Evolutionary conservation across 2,113 vertebrate species (phyloP).

Genomic region (Pluvianellus socialis): DNA sequence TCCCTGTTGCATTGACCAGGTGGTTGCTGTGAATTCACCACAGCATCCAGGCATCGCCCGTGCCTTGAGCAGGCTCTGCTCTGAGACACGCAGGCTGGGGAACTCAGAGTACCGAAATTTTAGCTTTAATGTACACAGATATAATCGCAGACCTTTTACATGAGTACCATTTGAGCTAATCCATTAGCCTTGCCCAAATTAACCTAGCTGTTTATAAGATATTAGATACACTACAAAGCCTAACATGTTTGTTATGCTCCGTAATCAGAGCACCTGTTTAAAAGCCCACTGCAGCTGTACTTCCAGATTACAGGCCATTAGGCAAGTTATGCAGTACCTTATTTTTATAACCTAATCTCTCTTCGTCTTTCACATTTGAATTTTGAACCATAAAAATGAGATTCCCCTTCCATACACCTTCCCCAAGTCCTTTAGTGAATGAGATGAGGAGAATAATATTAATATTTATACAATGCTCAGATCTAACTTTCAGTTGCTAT

Average conservation of each 20-base stretch:
- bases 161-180: slow-evolving; percentile 52
- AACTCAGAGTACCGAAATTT: neutral
- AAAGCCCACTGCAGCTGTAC: slow-evolving; percentile 69
- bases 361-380: slow-evolving; percentile 50
- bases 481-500: slow-evolving; percentile 53
- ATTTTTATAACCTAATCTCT: slow-evolving; percentile 69
- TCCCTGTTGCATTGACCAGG: neutral
- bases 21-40: fast-evolving
- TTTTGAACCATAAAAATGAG: slow-evolving; percentile 65
- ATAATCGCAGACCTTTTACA: slow-evolving; percentile 47
- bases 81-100: neutral
- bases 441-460: slow-evolving; percentile 54
- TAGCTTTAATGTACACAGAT: neutral
- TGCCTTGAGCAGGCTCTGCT: neutral
- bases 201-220: slow-evolving; percentile 68
- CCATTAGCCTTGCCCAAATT: slow-evolving; percentile 71
- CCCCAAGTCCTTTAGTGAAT: slow-evolving; percentile 19
- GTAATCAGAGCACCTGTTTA: slow-evolving; percentile 74
- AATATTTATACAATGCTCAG: slow-evolving; percentile 59
- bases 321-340: slow-evolving; percentile 63
- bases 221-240: slow-evolving; percentile 70
- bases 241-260: slow-evolving; percentile 67
- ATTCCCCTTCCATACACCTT: neutral
- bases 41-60: neutral
- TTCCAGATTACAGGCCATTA: slow-evolving; percentile 70